Conservation (phyloP, 2,888 invertebrate genomes). For the Terebella lapidaria region DNA sequence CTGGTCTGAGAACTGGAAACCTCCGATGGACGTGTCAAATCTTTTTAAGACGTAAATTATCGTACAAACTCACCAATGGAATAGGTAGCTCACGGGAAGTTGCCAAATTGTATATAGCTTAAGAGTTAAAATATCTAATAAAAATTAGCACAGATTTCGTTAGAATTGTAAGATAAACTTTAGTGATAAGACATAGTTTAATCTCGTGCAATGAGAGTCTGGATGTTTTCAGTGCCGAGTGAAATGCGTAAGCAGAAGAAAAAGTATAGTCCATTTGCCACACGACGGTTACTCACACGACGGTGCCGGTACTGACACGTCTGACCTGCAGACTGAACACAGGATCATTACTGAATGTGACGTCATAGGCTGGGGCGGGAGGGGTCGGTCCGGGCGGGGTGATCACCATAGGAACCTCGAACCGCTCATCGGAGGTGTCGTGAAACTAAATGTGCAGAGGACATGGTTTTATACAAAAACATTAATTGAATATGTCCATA, state of each 20-base stretch:
- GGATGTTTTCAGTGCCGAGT: no score
- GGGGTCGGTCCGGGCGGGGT: constrained; percentile 1
- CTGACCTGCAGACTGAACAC: constrained; percentile 10
- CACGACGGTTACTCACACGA: constrained; percentile 11
- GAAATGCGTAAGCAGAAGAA: no score
- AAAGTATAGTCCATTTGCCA: no score
- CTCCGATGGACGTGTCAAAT: constrained; percentile 41
- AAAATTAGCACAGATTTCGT: no score
- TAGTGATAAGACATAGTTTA: no score
- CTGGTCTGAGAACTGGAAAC: constrained; percentile 54
- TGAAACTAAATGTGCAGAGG: constrained; percentile 14
- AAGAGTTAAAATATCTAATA: no score
- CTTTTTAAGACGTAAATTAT: no score
- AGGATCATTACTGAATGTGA: constrained; percentile 7
- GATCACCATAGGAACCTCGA: constrained; percentile 22
- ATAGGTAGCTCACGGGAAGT: no score
- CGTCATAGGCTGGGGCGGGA: constrained; percentile 9
- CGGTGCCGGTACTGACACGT: background rate
- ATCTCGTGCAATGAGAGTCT: no score
- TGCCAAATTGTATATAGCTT: no score
- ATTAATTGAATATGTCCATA: background rate
- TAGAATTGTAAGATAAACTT: no score
- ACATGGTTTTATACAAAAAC: background rate
- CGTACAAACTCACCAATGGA: no score
- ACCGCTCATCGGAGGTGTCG: constrained; percentile 18